Percentiles rank a stretch among this genome's conserved stretches.
Evolutionary conservation across 2,113 vertebrate genomes (phyloP).

Genomic region (Boleophthalmus pectinirostris): DNA sequence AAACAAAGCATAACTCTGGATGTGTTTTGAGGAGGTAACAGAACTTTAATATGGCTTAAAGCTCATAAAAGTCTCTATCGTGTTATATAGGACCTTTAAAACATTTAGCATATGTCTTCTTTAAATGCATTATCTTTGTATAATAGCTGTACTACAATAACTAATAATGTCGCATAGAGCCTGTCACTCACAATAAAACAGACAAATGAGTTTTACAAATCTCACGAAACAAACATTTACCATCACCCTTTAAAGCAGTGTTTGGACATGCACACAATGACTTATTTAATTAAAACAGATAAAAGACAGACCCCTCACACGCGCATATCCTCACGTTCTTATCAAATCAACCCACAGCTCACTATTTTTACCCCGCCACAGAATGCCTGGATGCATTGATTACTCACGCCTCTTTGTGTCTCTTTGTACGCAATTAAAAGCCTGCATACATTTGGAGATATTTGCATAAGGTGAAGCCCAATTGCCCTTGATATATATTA

Average conservation of each 20-base stretch:
- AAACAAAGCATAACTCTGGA: no score
- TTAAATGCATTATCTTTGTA: neutral
- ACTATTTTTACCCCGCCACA: neutral
- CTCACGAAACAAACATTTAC: neutral
- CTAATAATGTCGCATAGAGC: neutral
- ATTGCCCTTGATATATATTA: slow-evolving; percentile 51
- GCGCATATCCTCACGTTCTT: neutral
- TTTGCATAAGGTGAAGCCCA: slow-evolving; percentile 56
- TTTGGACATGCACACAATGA: neutral
- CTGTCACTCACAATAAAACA: neutral
- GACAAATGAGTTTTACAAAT: neutral
- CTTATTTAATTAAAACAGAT: neutral
- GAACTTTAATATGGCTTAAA: no score
- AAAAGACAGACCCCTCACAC: neutral
- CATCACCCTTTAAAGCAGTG: neutral
- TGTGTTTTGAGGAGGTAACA: neutral
- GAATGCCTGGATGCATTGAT: neutral
- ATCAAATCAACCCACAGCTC: neutral
- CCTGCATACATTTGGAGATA: slow-evolving; percentile 5
- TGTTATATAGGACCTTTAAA: no score
- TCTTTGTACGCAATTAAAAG: slow-evolving; percentile 8
- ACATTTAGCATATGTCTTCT: neutral
- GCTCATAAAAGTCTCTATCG: no score
- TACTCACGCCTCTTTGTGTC: slow-evolving; percentile 16
- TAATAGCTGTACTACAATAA: neutral